Percentiles rank a stretch among this genome's conserved stretches.
These are phyloP conservation scores for Crotalus viridis DNA, from an alignment of 2,113 vertebrate species.

Conservation along the genomic window DNA sequence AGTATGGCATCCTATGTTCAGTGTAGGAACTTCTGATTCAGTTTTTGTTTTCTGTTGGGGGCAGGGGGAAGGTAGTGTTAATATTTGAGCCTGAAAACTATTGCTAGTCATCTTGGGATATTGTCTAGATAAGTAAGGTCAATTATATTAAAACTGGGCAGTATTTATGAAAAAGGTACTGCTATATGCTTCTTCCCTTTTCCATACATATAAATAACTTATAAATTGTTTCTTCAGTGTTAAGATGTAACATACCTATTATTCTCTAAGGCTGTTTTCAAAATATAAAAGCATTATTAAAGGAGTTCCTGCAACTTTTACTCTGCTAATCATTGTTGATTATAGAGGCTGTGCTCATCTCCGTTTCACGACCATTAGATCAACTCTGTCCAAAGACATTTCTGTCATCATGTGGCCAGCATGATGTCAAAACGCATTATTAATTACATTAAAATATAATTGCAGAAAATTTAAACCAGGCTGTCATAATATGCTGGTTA, in stretches of 20 bases:
- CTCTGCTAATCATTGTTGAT: neutral
- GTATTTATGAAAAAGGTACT: neutral
- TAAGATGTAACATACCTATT: neutral
- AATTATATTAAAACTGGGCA: neutral
- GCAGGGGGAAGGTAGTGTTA: no score
- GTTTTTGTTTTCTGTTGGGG: neutral
- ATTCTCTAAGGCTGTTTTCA: neutral
- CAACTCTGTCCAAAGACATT: neutral
- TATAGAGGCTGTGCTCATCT: neutral
- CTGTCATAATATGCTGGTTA: neutral
- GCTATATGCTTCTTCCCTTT: neutral
- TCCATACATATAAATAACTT: neutral
- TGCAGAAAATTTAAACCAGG: conserved; percentile 11
- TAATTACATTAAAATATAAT: neutral
- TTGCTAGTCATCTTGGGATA: neutral
- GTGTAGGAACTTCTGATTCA: neutral
- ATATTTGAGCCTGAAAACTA: neutral
- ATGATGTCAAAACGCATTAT: neutral
- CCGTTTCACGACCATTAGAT: neutral
- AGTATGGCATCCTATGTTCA: neutral
- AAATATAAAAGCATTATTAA: neutral
- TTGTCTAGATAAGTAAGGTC: neutral
- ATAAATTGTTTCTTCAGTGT: neutral
- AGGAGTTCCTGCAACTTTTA: neutral
- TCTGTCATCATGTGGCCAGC: neutral